A percentile compares a stretch with the other conserved stretches of the same genome.
phyloP scores from a whole-genome alignment of 1,140 invertebrate species.

The Caenorhabditis briggsae region DNA sequence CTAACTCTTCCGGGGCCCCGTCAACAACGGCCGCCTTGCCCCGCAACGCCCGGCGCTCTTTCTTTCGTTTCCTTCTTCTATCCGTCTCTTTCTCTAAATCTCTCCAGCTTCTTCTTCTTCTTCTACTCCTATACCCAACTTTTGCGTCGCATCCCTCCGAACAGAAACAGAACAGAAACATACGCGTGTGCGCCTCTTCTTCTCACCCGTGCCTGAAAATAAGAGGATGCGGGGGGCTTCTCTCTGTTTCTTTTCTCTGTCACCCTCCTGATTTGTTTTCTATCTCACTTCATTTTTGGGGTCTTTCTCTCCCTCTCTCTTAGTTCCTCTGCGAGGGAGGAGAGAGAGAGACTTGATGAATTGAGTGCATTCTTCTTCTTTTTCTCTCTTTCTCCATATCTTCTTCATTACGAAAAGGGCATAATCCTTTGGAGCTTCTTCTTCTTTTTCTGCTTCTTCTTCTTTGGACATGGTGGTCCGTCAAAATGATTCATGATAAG shows the following conservation, averaged over 20 bases:
- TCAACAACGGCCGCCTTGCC: constrained; percentile 35
- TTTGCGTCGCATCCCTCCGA: constrained; percentile 18
- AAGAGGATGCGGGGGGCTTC: constrained; percentile 50
- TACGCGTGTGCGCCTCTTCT: constrained; percentile 32
- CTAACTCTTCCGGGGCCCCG: constrained; percentile 44
- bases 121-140: not conserved
- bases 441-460: not conserved
- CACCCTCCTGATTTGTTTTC: constrained; percentile 37
- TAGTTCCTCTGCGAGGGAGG: constrained; percentile 12
- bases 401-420: constrained; percentile 54
- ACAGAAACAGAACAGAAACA: constrained; percentile 44
- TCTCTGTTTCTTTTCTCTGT: not conserved
- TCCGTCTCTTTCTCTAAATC: not conserved
- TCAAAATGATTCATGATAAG: too few species aligned
- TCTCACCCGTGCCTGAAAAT: constrained; percentile 43
- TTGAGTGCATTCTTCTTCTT: constrained; percentile 38
- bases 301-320: constrained; percentile 25
- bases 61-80: not conserved
- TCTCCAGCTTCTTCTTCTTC: not conserved
- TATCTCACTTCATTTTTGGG: constrained; percentile 43
- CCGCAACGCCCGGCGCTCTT: not conserved
- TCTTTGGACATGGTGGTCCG: not conserved
- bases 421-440: constrained; percentile 51
- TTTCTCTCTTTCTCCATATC: constrained; percentile 5
- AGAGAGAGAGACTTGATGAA: constrained; percentile 40